Evolutionary conservation across 2,888 invertebrate genomes (phyloP), one percentile per base, ranked within the genome.

Genomic region (Dasypolia templi): DNA sequence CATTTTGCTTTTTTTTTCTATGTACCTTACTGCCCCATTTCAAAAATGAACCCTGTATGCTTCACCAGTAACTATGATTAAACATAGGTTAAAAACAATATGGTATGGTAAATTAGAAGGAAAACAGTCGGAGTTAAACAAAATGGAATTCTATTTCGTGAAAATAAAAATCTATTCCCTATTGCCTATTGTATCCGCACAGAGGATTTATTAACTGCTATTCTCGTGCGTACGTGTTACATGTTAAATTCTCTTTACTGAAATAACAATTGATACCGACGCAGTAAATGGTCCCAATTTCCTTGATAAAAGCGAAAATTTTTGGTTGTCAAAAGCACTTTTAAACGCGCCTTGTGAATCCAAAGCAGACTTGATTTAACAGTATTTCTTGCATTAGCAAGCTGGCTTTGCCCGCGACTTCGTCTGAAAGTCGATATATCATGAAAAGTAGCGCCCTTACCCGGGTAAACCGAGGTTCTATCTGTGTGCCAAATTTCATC

Each of bases 201-300:
- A 73, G 71, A 62, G 84, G 71, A 79, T 86, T 86, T 83, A 83
- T 79, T 78, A 72, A 81, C 66, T 86, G 81, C 73, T 86, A 86
- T 85, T 83, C 66, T 70, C 63, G 22, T 66, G 58, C 72, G 63
- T 77, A 66, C 69, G 73, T 82, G 77, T 77, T 46, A 77, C 73
- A 70, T 53, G 59, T 19, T 53, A 2, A 4, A 42, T 39, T 83
- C 71, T 39, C 29, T 55, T 39, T 81, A 70, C 51, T 65, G 62
- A 44, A 29, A 6, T 2, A 17, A 56, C 12, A 64, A n/a, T 49
- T 49, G 32, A 64, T 49, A 64, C 64, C 6, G 5, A 49, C 5
- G 56, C 29, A 9, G 3, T 29, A 19, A 29, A 32, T 9, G 19
- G 7, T 29, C 29, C 11, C 32, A 32, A 32, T 6, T 32, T 56